Conservation (phyloP, 2,888 invertebrate species). For the Leptopilina drosophilae region DNA sequence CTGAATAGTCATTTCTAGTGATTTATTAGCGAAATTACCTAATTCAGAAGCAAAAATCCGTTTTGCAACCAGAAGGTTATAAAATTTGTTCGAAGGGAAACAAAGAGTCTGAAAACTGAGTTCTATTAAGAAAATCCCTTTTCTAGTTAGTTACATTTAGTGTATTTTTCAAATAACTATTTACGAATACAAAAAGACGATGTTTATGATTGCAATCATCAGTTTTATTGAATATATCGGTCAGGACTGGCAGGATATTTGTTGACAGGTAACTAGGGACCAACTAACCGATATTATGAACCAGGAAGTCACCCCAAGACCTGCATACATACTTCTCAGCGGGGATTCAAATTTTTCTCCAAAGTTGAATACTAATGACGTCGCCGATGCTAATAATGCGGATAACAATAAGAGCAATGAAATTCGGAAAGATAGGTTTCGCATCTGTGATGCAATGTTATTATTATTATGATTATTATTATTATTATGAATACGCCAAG, state of each 20-base stretch:
- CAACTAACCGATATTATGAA: slow-evolving; percentile 32
- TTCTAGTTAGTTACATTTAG: too few species aligned
- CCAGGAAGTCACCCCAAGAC: slow-evolving; percentile 33
- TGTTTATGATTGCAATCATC: slow-evolving; percentile 13
- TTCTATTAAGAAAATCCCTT: too few species aligned
- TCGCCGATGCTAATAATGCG: slow-evolving; percentile 39
- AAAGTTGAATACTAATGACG: slow-evolving; percentile 35
- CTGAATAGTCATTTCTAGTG: too few species aligned
- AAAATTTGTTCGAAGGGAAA: too few species aligned
- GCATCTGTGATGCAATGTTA: slow-evolving; percentile 40
- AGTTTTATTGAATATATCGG: slow-evolving; percentile 28
- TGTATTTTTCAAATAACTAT: too few species aligned
- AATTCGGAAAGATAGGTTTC: slow-evolving; percentile 46
- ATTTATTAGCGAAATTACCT: too few species aligned
- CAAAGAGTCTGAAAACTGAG: too few species aligned
- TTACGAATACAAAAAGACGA: too few species aligned
- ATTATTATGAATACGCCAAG: slow-evolving; percentile 12
- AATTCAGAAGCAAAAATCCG: too few species aligned
- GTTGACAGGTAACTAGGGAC: slow-evolving; percentile 39
- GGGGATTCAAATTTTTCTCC: background rate
- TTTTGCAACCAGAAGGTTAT: too few species aligned
- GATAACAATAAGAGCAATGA: slow-evolving; percentile 54
- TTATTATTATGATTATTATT: slow-evolving; percentile 13
- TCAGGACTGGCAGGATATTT: background rate
- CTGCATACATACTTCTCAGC: slow-evolving; percentile 24